phyloP scores from a whole-genome alignment of 2,113 vertebrate genomes.

The Gambusia affinis region DNA sequence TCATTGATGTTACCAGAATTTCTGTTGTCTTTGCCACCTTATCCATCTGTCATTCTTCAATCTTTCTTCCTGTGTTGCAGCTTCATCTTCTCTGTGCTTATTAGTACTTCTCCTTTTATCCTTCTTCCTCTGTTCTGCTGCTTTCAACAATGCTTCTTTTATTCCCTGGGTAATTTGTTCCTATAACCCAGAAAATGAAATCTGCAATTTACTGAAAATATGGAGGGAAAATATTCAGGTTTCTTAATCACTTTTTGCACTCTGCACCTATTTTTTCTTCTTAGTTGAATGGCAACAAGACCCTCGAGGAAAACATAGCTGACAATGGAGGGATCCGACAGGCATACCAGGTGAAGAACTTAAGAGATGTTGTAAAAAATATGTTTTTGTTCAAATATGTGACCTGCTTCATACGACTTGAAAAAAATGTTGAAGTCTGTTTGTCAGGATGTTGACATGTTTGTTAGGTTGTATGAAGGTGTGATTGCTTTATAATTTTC shows the following conservation, averaged over 20 bases:
- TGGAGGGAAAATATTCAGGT: constrained; percentile 16
- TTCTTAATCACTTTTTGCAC: constrained; percentile 18
- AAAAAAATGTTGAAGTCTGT: not conserved
- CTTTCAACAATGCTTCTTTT: no score
- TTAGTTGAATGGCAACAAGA: constrained; percentile 95
- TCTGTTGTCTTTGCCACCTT: constrained; percentile 8
- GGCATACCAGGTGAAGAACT: constrained; percentile 89
- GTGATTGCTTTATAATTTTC: not conserved
- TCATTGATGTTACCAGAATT: constrained; percentile 21
- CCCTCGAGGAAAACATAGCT: constrained; percentile 96
- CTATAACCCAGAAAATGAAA: constrained; percentile 39
- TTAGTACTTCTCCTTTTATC: constrained; percentile 20
- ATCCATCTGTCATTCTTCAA: constrained; percentile 24
- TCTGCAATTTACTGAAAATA: constrained; percentile 43
- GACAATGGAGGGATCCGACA: constrained; percentile 95
- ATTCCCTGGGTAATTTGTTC: no score
- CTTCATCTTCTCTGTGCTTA: constrained; percentile 44
- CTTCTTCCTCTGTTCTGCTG: constrained; percentile 15
- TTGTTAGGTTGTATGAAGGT: not conserved
- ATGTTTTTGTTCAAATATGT: not conserved
- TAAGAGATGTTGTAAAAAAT: not conserved
- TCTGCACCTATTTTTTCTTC: constrained; percentile 28
- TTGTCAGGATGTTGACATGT: not conserved
- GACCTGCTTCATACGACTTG: not conserved
- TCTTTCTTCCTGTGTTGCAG: constrained; percentile 23